Evolutionary conservation across 1,140 invertebrate genomes (phyloP), one percentile per base, ranked within the genome.

Genomic region (Drosophila ironensis): DNA sequence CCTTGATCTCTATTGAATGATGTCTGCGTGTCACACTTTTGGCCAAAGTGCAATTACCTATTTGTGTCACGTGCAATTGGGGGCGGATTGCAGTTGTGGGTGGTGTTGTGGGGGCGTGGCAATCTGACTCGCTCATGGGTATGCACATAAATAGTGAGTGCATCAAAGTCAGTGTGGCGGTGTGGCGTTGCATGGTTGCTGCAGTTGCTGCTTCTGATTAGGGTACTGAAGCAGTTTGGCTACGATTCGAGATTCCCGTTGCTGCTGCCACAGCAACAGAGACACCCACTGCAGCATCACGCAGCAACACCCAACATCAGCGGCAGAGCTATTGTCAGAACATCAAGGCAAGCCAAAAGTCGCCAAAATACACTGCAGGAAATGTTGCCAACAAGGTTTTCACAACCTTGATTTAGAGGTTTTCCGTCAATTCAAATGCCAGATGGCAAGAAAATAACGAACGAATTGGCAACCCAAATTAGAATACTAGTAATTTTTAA

Each of bases 31-130:
- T 47, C 37, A 56, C 45, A 72, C 50, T 72, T 63, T 53, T n/a
- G 53, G 12, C 66, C 66, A 56, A 73, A 64, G 75, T 74, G 59
- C 70, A 80, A 80, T 80, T 80, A 80, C 66, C 71, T 66, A 74
- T 74, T 80, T 80, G 64, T 74, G 70, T 74, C 59, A 80, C 76
- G 70, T 80, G 74, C 74, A 61, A 48, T 50, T 53, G 28, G 41
- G 25, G 52, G 35, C 14, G 59, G 14, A 19, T 25, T 37, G 7
- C 22, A 24, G 24, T n/a, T 14, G 35, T 8, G 40, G 38, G 12
- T 11, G 12, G 30, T 2, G 1, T 5, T 16, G 9, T 3, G n/a
- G 28, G 17, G 30, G 54, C 59, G 59, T 40, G 59, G 59, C 59
- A 38, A 22, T 12, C 20, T 20, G n/a, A 20, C 16, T 28, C 16